Evolutionary conservation across 2,113 vertebrate genomes (phyloP).

Genomic region (Glaucidium brasilianum): DNA sequence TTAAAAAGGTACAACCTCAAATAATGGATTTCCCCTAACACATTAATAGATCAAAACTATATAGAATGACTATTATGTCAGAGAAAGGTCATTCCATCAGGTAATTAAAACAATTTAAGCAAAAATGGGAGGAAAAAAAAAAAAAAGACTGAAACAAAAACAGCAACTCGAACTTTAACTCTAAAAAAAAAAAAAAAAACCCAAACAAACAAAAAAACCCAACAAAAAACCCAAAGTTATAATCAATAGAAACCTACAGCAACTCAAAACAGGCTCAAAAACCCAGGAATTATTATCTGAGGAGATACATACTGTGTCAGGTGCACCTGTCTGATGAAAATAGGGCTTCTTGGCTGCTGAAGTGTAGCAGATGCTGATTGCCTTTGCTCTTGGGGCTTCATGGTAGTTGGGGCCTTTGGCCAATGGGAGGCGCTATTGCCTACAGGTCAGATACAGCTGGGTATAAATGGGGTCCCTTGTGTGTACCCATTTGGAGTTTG

Average conservation of each 20-base stretch:
- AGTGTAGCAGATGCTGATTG: no score
- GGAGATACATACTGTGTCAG: neutral
- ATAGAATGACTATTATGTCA: neutral
- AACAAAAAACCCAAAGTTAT: neutral
- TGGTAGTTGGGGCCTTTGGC: no score
- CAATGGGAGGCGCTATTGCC: no score
- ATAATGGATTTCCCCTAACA: neutral
- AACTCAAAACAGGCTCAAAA: neutral
- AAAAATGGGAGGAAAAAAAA: neutral
- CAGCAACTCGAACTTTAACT: neutral
- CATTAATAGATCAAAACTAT: neutral
- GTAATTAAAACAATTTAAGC: neutral
- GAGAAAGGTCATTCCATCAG: constrained; percentile 11
- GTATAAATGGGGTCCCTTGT: no score
- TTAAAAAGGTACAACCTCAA: neutral
- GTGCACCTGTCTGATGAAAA: no score
- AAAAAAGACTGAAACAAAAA: neutral
- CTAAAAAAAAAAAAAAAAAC: neutral
- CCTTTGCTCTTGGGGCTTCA: no score
- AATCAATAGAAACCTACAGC: neutral
- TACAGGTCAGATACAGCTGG: no score
- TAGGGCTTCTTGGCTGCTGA: no score
- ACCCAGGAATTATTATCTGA: neutral
- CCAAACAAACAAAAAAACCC: neutral
- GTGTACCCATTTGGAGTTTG: no score